Conservation (phyloP, 2,113 vertebrate genomes). For the human region GRCh38 chr12:63858001-63858500, state of each 20-base stretch:
- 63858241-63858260: not conserved
- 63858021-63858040: not conserved
- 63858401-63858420: too few species aligned
- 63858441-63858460: too few species aligned
- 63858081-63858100: not conserved
- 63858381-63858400: too few species aligned
- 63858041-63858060: not conserved
- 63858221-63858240: not conserved
- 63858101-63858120: not conserved
- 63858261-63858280: not conserved
- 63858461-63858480: too few species aligned
- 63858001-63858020: not conserved
- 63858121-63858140: conserved; percentile 11
- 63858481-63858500: not conserved
- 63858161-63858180: not conserved
- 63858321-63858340: too few species aligned
- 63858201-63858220: not conserved
- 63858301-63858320: not conserved
- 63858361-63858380: too few species aligned
- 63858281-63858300: not conserved
- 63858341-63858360: too few species aligned
- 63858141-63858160: not conserved
- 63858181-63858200: not conserved
- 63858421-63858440: too few species aligned
- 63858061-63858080: not conserved